Percentiles rank a stretch among this genome's conserved stretches.
phyloP scores from a whole-genome alignment of 2,797 vertebrate genomes.

The Sebastes steindachneri region DNA sequence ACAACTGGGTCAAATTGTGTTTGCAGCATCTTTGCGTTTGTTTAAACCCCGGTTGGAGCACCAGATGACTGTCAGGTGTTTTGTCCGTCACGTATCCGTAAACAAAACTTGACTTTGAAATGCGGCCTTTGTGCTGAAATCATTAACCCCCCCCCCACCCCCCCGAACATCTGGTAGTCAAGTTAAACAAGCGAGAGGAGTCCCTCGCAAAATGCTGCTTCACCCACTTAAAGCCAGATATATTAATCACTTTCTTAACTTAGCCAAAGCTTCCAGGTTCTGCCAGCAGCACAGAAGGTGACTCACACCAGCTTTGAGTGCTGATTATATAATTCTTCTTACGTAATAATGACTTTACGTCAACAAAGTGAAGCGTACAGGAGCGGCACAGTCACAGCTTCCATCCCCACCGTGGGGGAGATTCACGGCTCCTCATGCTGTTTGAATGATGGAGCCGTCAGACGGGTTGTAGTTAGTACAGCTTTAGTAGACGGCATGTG shows the following conservation, averaged over 20 bases:
- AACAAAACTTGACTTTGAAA: constrained; percentile 9
- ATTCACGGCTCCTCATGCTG: not conserved
- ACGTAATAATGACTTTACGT: constrained; percentile 54
- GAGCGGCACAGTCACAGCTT: constrained; percentile 15
- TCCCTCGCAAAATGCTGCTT: constrained; percentile 9
- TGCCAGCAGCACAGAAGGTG: constrained; percentile 35
- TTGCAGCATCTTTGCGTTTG: constrained; percentile 14
- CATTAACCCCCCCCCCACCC: not conserved
- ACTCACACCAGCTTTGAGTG: constrained; percentile 51
- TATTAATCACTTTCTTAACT: constrained; percentile 31
- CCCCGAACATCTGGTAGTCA: constrained; percentile 22
- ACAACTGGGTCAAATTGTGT: constrained; percentile 56
- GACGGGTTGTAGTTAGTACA: not conserved
- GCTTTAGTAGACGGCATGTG: not conserved
- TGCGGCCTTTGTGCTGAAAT: constrained; percentile 9
- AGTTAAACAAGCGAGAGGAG: constrained; percentile 12
- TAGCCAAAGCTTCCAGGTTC: constrained; percentile 30
- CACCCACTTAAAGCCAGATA: constrained; percentile 23
- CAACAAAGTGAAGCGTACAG: constrained; percentile 21
- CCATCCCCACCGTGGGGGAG: too few species aligned
- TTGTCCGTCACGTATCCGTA: not conserved
- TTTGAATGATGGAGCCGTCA: constrained; percentile 14
- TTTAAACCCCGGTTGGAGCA: not conserved
- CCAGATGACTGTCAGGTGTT: constrained; percentile 26
- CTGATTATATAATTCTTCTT: constrained; percentile 65